phyloP scores from a whole-genome alignment of 2,113 vertebrate genomes.

The Nannobrachium achirus region DNA sequence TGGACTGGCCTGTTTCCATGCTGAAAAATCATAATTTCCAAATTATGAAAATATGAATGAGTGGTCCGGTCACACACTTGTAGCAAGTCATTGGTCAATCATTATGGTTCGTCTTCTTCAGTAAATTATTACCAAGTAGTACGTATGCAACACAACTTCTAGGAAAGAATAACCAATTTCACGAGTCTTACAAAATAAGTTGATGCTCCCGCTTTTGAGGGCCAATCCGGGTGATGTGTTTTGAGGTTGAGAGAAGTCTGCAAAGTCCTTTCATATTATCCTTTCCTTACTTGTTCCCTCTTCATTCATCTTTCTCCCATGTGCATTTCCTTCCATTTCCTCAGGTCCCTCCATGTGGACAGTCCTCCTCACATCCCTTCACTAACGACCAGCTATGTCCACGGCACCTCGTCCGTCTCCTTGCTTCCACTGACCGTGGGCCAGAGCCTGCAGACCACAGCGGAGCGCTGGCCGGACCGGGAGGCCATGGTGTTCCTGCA shows the following conservation, averaged over 20 bases:
- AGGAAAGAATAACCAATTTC: no score
- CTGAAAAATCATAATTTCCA: no score
- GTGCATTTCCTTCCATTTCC: background rate
- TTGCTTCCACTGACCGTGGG: constrained; percentile 81
- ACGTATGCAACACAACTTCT: no score
- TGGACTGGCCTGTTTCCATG: no score
- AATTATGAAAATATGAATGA: no score
- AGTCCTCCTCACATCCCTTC: constrained; percentile 49
- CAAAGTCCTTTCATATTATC: no score
- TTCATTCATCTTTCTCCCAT: no score
- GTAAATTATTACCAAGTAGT: background rate
- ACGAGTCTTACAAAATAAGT: background rate
- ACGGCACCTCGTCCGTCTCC: constrained; percentile 69
- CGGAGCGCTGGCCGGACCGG: constrained; percentile 73
- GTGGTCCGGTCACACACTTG: no score
- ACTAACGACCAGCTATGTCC: constrained; percentile 84
- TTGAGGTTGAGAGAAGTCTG: no score
- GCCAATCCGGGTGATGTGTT: no score
- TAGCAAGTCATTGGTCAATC: background rate
- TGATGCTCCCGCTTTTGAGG: no score
- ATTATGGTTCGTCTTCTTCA: background rate
- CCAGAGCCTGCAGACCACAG: constrained; percentile 78
- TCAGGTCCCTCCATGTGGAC: constrained; percentile 78
- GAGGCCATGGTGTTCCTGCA: constrained; percentile 84
- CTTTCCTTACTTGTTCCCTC: no score